Conservation (phyloP, 2,113 vertebrate species). For the Copsychus sechellarum region DNA sequence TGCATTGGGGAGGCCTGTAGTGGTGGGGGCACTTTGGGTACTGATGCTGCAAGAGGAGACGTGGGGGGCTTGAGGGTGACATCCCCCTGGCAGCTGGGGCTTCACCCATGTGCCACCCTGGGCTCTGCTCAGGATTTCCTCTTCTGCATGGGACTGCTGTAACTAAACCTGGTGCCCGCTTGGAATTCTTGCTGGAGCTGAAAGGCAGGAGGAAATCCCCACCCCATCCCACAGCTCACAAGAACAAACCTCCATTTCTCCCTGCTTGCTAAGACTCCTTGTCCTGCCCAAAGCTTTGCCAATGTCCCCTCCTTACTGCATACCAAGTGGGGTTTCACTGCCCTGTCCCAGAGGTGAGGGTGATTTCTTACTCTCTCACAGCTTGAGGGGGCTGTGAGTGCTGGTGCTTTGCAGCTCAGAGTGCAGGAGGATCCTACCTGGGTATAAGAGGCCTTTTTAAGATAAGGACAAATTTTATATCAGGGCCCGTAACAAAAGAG, state of each 20-base stretch:
- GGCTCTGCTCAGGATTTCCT: neutral
- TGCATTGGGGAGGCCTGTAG: accelerated
- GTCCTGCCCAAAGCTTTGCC: neutral
- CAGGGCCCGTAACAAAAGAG: neutral
- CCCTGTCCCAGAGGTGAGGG: neutral
- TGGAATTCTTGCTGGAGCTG: neutral
- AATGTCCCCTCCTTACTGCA: accelerated
- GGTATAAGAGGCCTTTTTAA: neutral
- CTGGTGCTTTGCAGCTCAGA: neutral
- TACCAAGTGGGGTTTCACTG: neutral
- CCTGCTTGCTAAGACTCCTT: neutral
- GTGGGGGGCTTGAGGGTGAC: neutral
- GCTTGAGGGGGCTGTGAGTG: neutral
- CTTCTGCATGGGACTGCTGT: neutral
- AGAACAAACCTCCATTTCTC: neutral
- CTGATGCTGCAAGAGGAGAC: neutral
- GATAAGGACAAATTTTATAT: neutral
- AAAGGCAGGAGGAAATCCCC: neutral
- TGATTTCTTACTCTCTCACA: neutral
- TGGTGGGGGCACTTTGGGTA: neutral
- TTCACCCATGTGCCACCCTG: accelerated
- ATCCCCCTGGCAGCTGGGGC: neutral
- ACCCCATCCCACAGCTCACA: neutral
- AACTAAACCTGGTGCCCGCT: neutral
- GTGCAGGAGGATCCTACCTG: neutral